phyloP scores from a whole-genome alignment of 2,888 invertebrate genomes.

The Pediacus dermestoides region DNA sequence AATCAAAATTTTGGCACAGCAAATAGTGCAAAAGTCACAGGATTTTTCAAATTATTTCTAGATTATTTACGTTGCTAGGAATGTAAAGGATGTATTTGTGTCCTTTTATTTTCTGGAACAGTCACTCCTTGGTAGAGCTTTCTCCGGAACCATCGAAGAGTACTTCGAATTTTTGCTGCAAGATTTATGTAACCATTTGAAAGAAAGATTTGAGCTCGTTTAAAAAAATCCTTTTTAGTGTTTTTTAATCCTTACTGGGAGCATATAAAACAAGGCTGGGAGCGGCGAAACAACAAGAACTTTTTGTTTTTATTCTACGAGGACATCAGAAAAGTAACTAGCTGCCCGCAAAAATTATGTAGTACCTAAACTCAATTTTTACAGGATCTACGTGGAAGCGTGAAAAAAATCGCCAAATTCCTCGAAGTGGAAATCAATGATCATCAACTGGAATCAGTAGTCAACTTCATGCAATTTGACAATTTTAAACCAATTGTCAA shows the following conservation, averaged over 20 bases:
- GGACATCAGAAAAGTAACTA: conserved; percentile 64
- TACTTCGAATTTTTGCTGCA: no score
- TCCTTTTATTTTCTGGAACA: conserved; percentile 68
- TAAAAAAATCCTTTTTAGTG: conserved; percentile 10
- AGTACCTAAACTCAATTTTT: conserved; percentile 24
- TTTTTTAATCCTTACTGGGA: conserved; percentile 64
- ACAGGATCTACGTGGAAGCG: conserved; percentile 57
- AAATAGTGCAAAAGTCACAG: no score
- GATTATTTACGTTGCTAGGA: conserved; percentile 75
- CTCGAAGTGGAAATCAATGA: no score
- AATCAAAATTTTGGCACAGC: no score
- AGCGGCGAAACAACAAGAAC: conserved; percentile 61
- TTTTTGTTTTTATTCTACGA: conserved; percentile 78
- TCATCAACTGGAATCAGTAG: no score
- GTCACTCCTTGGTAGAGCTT: conserved; percentile 51
- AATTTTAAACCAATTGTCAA: no score
- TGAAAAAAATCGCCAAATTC: conserved; percentile 59
- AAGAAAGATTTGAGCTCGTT: no score
- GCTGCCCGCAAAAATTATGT: no score
- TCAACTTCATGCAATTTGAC: no score
- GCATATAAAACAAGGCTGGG: conserved; percentile 76
- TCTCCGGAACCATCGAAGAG: no score
- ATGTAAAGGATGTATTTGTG: conserved; percentile 78
- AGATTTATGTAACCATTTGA: conserved; percentile 60
- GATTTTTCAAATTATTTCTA: conserved; percentile 36